Evolutionary conservation across 2,797 vertebrate species (phyloP).

Genomic region (Tinamus major): DNA sequence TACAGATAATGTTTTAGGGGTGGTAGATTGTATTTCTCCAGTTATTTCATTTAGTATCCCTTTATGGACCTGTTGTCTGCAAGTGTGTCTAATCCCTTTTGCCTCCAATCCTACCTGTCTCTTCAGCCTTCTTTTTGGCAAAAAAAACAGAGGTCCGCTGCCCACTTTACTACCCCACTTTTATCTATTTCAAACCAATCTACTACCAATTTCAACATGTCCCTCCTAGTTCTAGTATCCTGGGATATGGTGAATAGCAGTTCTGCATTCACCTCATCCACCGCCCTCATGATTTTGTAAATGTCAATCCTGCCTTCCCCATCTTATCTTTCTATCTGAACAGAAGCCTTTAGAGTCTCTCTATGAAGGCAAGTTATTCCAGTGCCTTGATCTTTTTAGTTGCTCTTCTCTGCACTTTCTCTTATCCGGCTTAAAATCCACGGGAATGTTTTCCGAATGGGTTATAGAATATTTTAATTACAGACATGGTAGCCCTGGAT

Average conservation of each 20-base stretch:
- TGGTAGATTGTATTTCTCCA: not conserved
- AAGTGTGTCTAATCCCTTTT: not conserved
- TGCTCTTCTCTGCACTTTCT: not conserved
- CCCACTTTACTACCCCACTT: not conserved
- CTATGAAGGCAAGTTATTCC: not conserved
- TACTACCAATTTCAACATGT: not conserved
- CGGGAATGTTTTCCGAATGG: fast-evolving
- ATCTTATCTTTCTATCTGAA: not conserved
- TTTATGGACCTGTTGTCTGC: too few relatives aligned
- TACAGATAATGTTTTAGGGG: not conserved
- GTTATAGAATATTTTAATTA: not conserved
- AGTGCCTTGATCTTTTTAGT: not conserved
- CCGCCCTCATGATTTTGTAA: not conserved
- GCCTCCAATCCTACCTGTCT: not conserved
- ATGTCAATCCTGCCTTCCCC: not conserved
- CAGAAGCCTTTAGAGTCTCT: not conserved
- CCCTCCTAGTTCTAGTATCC: not conserved
- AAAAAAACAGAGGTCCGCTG: not conserved
- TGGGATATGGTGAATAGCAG: not conserved
- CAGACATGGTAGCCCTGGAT: fast-evolving
- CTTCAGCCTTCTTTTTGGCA: not conserved
- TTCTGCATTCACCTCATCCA: not conserved
- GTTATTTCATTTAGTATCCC: not conserved
- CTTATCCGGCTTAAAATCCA: not conserved
- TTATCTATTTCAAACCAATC: not conserved